phyloP scores from a whole-genome alignment of 2,113 vertebrate genomes.

The Silurus meridionalis region DNA sequence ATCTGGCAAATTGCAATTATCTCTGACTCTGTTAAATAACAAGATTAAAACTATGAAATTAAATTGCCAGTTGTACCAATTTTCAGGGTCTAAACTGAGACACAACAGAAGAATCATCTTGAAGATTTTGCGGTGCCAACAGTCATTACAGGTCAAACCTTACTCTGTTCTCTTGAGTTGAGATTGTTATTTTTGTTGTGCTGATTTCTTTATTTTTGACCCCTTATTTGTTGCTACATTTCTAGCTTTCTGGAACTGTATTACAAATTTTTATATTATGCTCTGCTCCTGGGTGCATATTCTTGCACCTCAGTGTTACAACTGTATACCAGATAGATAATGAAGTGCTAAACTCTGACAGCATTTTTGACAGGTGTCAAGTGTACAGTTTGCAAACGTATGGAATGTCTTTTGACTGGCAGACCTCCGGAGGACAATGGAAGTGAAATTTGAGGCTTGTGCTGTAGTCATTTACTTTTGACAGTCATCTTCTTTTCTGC shows the following conservation, averaged over 20 bases:
- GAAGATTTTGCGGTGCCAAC: neutral
- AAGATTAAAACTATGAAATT: neutral
- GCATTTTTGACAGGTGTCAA: slow-evolving; percentile 19
- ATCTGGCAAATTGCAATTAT: too few species aligned
- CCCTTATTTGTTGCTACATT: neutral
- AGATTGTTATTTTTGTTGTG: neutral
- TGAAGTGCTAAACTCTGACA: slow-evolving; percentile 22
- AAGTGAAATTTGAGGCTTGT: neutral
- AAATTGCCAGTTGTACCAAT: neutral
- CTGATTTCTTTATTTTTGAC: neutral
- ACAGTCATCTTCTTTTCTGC: slow-evolving; percentile 47
- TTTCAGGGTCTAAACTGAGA: neutral
- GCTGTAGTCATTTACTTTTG: slow-evolving; percentile 21
- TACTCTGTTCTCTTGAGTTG: neutral
- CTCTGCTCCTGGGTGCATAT: neutral
- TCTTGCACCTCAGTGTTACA: neutral
- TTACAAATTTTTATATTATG: neutral
- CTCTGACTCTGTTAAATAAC: too few species aligned
- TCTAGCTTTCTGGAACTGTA: neutral
- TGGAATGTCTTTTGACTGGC: slow-evolving; percentile 18
- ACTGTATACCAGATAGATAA: neutral
- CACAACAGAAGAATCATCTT: neutral
- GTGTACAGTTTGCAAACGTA: neutral
- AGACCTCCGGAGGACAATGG: neutral
- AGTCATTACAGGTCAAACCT: neutral